These are phyloP conservation scores for Oreotrochilus melanogaster DNA, from an alignment of 2,113 vertebrate genomes.

Conservation along the genomic window DNA sequence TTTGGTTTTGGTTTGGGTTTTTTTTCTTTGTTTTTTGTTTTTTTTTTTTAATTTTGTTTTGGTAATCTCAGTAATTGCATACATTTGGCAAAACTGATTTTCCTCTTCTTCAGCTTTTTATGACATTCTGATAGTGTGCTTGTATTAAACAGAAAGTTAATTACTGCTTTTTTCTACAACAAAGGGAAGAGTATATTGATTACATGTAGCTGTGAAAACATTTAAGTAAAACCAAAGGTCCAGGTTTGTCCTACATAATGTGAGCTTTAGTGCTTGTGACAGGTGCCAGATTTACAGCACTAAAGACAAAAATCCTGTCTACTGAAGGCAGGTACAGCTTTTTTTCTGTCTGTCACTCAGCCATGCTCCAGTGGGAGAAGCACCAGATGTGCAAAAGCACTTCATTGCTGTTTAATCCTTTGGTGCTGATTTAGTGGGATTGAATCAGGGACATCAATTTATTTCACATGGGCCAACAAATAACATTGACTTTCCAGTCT, in stretches of 20 bases:
- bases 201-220: slow-evolving; percentile 58
- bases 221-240: slow-evolving; percentile 30
- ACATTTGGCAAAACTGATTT: background rate
- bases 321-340: slow-evolving; percentile 3
- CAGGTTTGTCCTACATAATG: slow-evolving; percentile 17
- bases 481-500: background rate
- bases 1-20: too few species aligned
- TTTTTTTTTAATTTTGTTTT: background rate
- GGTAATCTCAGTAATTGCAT: background rate
- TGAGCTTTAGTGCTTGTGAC: slow-evolving; percentile 61
- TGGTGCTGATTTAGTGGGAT: slow-evolving; percentile 25
- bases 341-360: slow-evolving; percentile 31
- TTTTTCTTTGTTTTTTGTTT: too few species aligned
- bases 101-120: background rate
- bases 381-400: slow-evolving; percentile 50
- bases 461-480: background rate
- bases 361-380: slow-evolving; percentile 28
- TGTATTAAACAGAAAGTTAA: slow-evolving; percentile 32
- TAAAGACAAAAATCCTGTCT: slow-evolving; percentile 9
- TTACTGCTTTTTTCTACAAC: slow-evolving; percentile 42
- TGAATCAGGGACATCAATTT: background rate
- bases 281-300: slow-evolving; percentile 60
- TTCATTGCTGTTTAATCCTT: slow-evolving; percentile 49
- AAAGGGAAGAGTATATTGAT: slow-evolving; percentile 44
- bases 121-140: background rate